Conservation (phyloP, 2,113 vertebrate species). For the Mesoclemmys tuberculata region DNA sequence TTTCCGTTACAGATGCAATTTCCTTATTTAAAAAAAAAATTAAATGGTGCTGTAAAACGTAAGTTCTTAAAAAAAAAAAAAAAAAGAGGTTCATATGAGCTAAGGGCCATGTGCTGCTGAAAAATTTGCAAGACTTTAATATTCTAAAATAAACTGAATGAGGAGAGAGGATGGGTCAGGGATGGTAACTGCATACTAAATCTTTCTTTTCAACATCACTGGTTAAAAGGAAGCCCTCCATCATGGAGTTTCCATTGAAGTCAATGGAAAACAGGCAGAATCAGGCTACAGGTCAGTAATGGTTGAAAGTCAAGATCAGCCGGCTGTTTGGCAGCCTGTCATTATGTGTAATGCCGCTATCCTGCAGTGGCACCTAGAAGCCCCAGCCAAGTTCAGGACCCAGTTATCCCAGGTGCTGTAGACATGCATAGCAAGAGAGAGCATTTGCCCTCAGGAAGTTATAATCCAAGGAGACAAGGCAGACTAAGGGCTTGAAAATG, state of each 20-base stretch:
- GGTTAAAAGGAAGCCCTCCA: rapidly evolving
- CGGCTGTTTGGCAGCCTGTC: background rate
- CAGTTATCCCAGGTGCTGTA: background rate
- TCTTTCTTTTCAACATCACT: background rate
- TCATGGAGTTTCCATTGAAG: background rate
- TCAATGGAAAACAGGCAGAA: background rate
- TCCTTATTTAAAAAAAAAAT: slow-evolving; percentile 36
- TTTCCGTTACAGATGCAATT: slow-evolving; percentile 69
- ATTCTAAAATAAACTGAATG: background rate
- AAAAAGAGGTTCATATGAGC: background rate
- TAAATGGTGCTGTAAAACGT: slow-evolving; percentile 47
- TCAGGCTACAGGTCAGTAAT: background rate
- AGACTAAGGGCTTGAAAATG: rapidly evolving
- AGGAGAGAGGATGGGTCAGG: background rate
- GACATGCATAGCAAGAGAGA: background rate
- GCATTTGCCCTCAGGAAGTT: background rate
- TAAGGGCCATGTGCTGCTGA: background rate
- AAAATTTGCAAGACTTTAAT: background rate
- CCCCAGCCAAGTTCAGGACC: background rate
- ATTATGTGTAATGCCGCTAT: background rate
- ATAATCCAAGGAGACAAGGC: background rate
- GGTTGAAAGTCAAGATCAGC: background rate
- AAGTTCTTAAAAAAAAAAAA: slow-evolving; percentile 16
- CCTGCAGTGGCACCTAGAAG: background rate
- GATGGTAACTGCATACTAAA: rapidly evolving